Percentiles rank a stretch among this genome's conserved stretches.
These are phyloP conservation scores for Dynastes maya DNA, from an alignment of 2,888 invertebrate genomes.

Conservation along the genomic window DNA sequence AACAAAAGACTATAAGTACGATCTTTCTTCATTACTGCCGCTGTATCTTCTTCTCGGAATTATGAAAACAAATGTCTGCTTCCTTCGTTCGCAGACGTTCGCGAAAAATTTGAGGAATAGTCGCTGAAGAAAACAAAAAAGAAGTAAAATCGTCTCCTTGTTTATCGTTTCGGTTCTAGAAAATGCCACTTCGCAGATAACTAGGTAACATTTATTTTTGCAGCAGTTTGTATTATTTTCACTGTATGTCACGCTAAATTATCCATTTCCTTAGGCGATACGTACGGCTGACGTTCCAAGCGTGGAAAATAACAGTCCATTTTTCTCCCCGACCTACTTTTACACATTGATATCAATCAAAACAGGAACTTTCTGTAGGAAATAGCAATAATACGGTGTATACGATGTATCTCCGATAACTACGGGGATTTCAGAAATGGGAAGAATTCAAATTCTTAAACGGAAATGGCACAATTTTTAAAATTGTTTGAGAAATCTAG, in stretches of 20 bases:
- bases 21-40: slow-evolving; percentile 7
- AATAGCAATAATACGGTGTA: neutral
- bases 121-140: neutral
- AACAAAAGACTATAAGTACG: neutral
- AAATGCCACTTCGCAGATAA: neutral
- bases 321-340: slow-evolving; percentile 16
- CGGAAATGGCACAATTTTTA: too few relatives aligned
- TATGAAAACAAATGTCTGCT: slow-evolving; percentile 8
- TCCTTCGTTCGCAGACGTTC: neutral
- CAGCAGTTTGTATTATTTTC: slow-evolving; percentile 6
- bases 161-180: slow-evolving; percentile 6
- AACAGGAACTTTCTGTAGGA: neutral
- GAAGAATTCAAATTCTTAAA: too few relatives aligned
- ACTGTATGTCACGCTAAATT: slow-evolving; percentile 11
- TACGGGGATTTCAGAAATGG: too few relatives aligned
- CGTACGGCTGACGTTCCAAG: neutral
- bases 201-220: slow-evolving; percentile 9
- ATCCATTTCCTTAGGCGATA: slow-evolving; percentile 13
- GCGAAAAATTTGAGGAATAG: slow-evolving; percentile 4
- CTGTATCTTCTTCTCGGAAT: neutral
- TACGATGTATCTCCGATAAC: too few relatives aligned
- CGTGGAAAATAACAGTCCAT: slow-evolving; percentile 20
- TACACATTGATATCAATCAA: slow-evolving; percentile 10
- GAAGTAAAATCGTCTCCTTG: neutral
- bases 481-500: too few relatives aligned